Conservation (phyloP, 2,888 invertebrate genomes). For the Machimus atricapillus region DNA sequence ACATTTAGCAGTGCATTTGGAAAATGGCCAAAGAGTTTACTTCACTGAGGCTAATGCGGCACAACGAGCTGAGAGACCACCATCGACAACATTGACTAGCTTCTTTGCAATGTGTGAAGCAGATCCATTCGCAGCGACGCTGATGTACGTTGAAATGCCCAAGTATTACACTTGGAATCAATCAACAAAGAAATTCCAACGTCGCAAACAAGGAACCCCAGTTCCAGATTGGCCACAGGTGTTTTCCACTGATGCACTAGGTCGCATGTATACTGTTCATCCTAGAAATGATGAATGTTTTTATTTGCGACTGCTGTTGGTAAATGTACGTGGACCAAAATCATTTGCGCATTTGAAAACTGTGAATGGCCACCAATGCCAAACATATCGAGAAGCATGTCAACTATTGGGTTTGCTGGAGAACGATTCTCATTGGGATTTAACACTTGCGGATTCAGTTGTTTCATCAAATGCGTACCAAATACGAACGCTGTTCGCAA, state of each 20-base stretch:
- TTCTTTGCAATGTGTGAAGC: constrained; percentile 42
- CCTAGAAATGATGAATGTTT: constrained; percentile 53
- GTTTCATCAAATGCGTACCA: neutral
- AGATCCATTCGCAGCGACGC: constrained; percentile 48
- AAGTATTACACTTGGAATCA: no score
- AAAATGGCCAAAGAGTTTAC: constrained; percentile 50
- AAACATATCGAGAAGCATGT: constrained; percentile 56
- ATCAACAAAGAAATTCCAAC: constrained; percentile 49
- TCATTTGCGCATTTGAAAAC: no score
- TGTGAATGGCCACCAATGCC: constrained; percentile 47
- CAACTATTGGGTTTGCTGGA: constrained; percentile 47
- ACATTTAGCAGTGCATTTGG: constrained; percentile 28
- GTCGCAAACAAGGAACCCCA: constrained; percentile 51
- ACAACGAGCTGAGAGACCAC: constrained; percentile 26
- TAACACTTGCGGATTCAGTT: neutral
- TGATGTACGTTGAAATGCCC: no score
- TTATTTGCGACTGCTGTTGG: constrained; percentile 55
- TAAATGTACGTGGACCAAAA: constrained; percentile 45
- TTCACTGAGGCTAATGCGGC: constrained; percentile 51
- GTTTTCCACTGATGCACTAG: constrained; percentile 54
- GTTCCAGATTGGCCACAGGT: constrained; percentile 51
- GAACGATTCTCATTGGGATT: neutral
- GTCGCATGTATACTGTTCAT: constrained; percentile 56
- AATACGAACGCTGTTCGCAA: neutral
- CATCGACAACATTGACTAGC: constrained; percentile 40